phyloP scores from a whole-genome alignment of 2,888 invertebrate species.

The Diarsia mendica region DNA sequence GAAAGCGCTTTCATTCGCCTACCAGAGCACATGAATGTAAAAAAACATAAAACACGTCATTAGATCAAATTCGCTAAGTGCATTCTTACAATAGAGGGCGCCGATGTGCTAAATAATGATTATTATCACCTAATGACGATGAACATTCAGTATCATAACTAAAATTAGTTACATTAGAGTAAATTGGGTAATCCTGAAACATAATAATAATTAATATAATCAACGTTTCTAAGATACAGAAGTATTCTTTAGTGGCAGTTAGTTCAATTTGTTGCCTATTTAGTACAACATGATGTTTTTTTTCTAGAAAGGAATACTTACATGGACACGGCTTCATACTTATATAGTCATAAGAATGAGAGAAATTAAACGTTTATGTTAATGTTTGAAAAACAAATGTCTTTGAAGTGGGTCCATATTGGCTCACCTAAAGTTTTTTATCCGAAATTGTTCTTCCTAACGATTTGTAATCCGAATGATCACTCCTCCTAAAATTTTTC shows the following conservation, averaged over 20 bases:
- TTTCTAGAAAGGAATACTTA: slow-evolving; percentile 21
- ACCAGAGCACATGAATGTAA: slow-evolving; percentile 6
- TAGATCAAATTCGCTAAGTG: slow-evolving; percentile 35
- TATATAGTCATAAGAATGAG: slow-evolving; percentile 2
- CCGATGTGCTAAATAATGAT: slow-evolving; percentile 45
- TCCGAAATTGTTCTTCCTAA: too few species aligned
- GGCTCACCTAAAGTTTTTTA: too few species aligned
- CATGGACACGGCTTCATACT: slow-evolving; percentile 6
- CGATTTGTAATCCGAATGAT: too few species aligned
- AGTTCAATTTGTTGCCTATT: slow-evolving; percentile 24
- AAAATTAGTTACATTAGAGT: slow-evolving; percentile 37
- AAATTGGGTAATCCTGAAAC: slow-evolving; percentile 46
- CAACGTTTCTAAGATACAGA: slow-evolving; percentile 22
- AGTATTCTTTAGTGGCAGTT: slow-evolving; percentile 14
- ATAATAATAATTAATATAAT: slow-evolving; percentile 40
- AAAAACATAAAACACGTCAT: slow-evolving; percentile 29
- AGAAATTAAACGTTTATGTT: background rate
- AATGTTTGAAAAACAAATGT: background rate
- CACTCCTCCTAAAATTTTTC: too few species aligned
- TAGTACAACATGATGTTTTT: slow-evolving; percentile 14
- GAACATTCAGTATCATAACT: slow-evolving; percentile 31
- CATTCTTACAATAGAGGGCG: slow-evolving; percentile 19
- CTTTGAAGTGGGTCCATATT: background rate
- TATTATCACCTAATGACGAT: slow-evolving; percentile 40
- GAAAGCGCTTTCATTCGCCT: slow-evolving; percentile 48